Evolutionary conservation across 2,797 vertebrate genomes (phyloP), one percentile per base, ranked within the genome.

Genomic region (Sebastes matsubarae): DNA sequence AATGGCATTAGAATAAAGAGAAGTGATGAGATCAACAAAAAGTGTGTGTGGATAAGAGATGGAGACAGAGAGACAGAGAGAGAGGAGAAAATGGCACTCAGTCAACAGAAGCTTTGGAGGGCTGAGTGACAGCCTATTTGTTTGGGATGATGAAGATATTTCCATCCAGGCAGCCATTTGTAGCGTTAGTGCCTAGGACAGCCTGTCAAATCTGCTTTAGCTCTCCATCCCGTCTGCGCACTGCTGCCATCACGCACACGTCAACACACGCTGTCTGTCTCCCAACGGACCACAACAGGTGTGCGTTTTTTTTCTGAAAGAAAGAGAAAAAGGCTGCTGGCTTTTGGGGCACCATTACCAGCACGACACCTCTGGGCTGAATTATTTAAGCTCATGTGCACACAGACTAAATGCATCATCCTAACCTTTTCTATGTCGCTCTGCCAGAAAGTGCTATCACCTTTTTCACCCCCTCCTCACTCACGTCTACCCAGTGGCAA

Each of bases 101-200:
- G 83, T 88, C 82, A 80, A 73, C 79, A 72, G 60, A 78, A 79
- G 68, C 80, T 86, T 61, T 30, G 84, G 72, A 82, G 79, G 70
- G 59, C 79, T 91, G 87, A 89, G 65, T 82, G 90, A 92, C 91
- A 90, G 87, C 80, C 79, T 83, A 79, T 90, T 93, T 94, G 84
- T 92, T 88, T 80, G 76, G 72, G 81, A 90, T 93, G 88, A 94
- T 94, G 89, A 94, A 94, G 92, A 93, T 87, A 91, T 94, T 93
- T 92, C 82, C 86, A 90, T 91, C 86, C 80, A 88, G 77, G 86
- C 89, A 91, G 86, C 87, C 88, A 90, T 91, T 90, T 92, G 88
- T 90, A 86, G 91, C 63, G 72, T 92, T 81, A 91, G 88, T 81
- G 88, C 29, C 87, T 63, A 58, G 84, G 89, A 93, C 92, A 87